Conservation (phyloP, 2,797 vertebrate genomes). For the Crax fasciolata region DNA sequence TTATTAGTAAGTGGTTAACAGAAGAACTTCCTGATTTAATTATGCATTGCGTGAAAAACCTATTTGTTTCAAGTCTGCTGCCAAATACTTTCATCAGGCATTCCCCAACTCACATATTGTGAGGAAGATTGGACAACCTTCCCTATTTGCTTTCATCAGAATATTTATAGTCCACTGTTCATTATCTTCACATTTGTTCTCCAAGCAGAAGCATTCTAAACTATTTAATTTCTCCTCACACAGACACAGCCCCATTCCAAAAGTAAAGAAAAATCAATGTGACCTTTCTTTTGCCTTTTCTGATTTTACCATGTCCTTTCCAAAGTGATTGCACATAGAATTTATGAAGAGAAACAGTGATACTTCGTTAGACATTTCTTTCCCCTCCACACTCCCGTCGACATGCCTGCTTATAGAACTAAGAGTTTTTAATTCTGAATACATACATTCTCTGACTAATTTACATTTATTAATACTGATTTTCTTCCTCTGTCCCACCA, state of each 20-base stretch:
- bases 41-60: not conserved
- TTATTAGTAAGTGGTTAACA: not conserved
- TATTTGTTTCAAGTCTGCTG: not conserved
- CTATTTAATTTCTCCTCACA: not conserved
- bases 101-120: not conserved
- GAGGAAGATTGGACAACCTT: not conserved
- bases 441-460: not conserved
- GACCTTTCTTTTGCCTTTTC: not conserved
- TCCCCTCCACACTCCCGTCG: not conserved
- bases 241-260: rapidly evolving
- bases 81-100: not conserved
- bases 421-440: not conserved
- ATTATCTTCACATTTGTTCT: not conserved
- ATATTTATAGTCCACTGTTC: not conserved
- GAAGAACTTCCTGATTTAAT: not conserved
- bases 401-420: not conserved
- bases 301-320: not conserved
- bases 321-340: not conserved
- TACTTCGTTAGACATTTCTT: not conserved
- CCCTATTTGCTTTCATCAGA: not conserved
- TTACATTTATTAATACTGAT: not conserved
- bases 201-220: not conserved
- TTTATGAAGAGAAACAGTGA: not conserved
- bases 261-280: not conserved
- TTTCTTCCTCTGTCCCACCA: not conserved